These are phyloP conservation scores for Luffia ferchaultella DNA, from an alignment of 2,888 invertebrate species.

Conservation along the genomic window DNA sequence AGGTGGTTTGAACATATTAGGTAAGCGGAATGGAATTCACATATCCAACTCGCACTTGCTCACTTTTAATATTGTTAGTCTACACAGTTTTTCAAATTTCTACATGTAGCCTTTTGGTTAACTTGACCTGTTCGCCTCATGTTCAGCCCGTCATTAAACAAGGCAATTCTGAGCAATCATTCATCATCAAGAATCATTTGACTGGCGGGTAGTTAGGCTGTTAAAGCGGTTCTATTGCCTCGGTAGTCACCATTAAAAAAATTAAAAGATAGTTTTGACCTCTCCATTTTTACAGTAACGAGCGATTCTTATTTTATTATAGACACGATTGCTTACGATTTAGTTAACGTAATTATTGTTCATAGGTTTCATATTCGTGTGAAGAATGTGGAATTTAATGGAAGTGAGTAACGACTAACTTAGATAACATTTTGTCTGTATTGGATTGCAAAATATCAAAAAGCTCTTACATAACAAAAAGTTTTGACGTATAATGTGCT, in stretches of 20 bases:
- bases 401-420: no score
- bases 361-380: not conserved
- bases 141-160: constrained; percentile 45
- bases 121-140: constrained; percentile 26
- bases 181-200: constrained; percentile 57
- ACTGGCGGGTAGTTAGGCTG: constrained; percentile 43
- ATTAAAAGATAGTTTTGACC: not conserved
- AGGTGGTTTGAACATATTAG: no score
- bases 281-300: not conserved
- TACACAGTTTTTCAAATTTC: no score
- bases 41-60: no score
- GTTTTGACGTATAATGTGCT: no score
- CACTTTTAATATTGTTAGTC: no score
- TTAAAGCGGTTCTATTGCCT: constrained; percentile 28
- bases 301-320: not conserved
- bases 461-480: no score
- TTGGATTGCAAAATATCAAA: no score
- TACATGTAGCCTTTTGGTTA: no score
- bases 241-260: constrained; percentile 30
- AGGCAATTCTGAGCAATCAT: constrained; percentile 62
- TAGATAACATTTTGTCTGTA: no score
- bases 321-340: not conserved
- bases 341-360: not conserved
- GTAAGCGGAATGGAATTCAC: no score
- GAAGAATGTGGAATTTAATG: not conserved